These are phyloP conservation scores for Sturnira hondurensis DNA, from an alignment of 2,113 vertebrate genomes.

Conservation along the genomic window DNA sequence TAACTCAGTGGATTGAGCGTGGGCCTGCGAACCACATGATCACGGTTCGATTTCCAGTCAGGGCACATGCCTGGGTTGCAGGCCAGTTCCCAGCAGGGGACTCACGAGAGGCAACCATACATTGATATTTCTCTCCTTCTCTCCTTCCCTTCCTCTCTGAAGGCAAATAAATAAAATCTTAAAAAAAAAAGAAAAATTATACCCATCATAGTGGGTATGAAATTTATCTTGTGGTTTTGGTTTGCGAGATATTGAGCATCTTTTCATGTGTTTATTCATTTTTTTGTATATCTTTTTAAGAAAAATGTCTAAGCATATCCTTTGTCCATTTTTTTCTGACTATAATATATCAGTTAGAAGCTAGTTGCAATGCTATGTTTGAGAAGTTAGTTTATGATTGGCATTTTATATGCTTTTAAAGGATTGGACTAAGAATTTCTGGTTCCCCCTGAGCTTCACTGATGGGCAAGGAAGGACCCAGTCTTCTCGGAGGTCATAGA, in stretches of 20 bases:
- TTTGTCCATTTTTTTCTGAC: neutral
- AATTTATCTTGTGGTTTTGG: neutral
- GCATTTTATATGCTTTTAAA: neutral
- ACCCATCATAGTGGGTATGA: neutral
- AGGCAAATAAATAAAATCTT: too few species aligned
- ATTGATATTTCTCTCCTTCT: too few species aligned
- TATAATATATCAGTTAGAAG: neutral
- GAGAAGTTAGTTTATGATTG: neutral
- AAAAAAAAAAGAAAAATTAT: too few species aligned
- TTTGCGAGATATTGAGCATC: neutral
- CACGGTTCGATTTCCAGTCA: too few species aligned
- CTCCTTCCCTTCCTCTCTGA: too few species aligned
- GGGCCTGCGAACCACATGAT: too few species aligned
- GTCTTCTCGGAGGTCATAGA: neutral
- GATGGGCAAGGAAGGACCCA: neutral
- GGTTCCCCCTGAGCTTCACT: neutral
- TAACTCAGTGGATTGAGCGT: too few species aligned
- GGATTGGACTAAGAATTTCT: neutral
- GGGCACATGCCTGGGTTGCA: too few species aligned
- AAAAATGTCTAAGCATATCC: neutral
- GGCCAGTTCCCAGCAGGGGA: too few species aligned
- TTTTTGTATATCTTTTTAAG: neutral
- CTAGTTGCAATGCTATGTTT: neutral
- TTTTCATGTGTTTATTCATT: neutral
- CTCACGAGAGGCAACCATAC: too few species aligned